These are phyloP conservation scores for Physella acuta DNA, from an alignment of 1,140 invertebrate genomes.

Conservation along the genomic window DNA sequence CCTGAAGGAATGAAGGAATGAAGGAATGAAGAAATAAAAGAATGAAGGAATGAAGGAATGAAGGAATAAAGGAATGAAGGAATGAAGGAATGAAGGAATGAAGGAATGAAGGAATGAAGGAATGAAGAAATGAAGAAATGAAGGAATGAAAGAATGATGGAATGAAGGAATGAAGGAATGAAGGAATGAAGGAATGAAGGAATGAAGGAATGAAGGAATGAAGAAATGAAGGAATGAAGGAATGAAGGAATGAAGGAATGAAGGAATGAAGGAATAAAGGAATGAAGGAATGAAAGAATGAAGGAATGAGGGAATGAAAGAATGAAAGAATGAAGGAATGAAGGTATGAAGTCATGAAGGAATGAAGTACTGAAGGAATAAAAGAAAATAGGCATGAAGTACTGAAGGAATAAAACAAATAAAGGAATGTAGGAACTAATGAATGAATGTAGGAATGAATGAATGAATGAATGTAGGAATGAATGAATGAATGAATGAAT, in stretches of 20 bases:
- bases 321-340: neutral
- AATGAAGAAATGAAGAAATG: neutral
- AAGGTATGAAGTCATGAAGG: too few relatives aligned
- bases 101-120: constrained; percentile 1
- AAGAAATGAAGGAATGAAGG: neutral
- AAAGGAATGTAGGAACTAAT: too few relatives aligned
- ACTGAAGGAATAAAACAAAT: too few relatives aligned
- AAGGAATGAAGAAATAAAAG: too few relatives aligned
- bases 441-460: too few relatives aligned
- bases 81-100: neutral
- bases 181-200: neutral
- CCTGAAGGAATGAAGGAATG: too few relatives aligned
- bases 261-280: neutral
- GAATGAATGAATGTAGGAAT: too few relatives aligned
- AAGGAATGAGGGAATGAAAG: neutral
- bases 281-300: neutral
- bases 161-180: neutral
- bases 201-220: neutral
- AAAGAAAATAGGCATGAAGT: too few relatives aligned
- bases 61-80: neutral
- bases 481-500: too few relatives aligned
- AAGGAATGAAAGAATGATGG: neutral
- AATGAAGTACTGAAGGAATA: too few relatives aligned
- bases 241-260: neutral
- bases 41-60: too few relatives aligned